phyloP scores from a whole-genome alignment of 37 sponge, comb jelly and placozoan species.

The Lycopodina hypogea region DNA sequence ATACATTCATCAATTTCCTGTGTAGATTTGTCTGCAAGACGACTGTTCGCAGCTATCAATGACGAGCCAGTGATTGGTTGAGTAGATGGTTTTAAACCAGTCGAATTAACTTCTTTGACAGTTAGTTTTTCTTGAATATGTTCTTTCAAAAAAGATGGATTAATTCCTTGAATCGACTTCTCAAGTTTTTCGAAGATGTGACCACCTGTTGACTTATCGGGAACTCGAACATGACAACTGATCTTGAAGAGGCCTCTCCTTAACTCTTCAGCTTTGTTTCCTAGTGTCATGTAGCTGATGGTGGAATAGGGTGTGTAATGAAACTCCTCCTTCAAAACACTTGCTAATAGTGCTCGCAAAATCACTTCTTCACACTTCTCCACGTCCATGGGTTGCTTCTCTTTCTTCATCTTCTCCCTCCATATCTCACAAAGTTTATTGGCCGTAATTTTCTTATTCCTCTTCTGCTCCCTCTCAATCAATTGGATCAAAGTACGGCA shows the following conservation, averaged over 20 bases:
- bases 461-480: conserved; percentile 18
- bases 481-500: conserved; percentile 43
- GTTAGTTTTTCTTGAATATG: no score
- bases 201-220: background rate
- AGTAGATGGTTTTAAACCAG: no score
- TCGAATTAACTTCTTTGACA: no score
- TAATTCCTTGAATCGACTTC: no score
- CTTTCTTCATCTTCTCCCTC: conserved; percentile 12
- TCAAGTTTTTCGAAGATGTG: no score
- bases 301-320: conserved; percentile 92
- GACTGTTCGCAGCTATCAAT: no score
- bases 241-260: conserved; percentile 28
- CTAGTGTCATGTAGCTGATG: conserved; percentile 67
- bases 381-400: background rate
- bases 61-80: no score
- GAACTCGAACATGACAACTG: background rate
- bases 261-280: conserved; percentile 45
- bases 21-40: no score
- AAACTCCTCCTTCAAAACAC: conserved; percentile 80
- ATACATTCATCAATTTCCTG: no score
- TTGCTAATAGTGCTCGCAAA: conserved; percentile 58
- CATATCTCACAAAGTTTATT: conserved; percentile 54
- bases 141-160: no score
- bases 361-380: conserved; percentile 52
- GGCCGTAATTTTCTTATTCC: conserved; percentile 61